phyloP scores from a whole-genome alignment of 2,888 invertebrate genomes.

The Heliconius cydno region DNA sequence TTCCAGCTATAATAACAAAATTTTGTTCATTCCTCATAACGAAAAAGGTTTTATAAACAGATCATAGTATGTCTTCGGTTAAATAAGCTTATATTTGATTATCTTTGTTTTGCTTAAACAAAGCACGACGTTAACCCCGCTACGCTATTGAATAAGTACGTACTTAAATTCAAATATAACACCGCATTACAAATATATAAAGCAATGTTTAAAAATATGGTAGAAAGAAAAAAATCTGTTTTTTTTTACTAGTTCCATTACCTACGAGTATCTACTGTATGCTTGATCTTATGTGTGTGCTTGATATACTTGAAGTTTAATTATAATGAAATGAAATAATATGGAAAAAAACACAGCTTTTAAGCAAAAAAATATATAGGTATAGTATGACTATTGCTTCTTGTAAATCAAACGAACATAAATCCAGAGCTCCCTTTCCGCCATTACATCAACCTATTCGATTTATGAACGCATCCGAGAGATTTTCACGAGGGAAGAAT shows the following conservation, averaged over 20 bases:
- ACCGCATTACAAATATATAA: too few relatives aligned
- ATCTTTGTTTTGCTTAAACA: too few relatives aligned
- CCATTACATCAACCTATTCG: slow-evolving; percentile 81
- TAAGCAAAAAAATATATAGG: neutral
- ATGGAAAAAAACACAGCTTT: neutral
- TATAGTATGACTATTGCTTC: neutral
- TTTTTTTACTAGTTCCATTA: too few relatives aligned
- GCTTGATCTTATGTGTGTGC: neutral
- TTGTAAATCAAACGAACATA: neutral
- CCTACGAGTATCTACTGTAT: neutral
- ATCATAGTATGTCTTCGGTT: neutral
- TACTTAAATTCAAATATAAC: too few relatives aligned
- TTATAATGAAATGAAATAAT: neutral
- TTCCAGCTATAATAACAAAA: neutral
- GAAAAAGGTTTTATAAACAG: neutral
- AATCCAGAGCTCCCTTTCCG: slow-evolving; percentile 66
- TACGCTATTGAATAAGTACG: too few relatives aligned
- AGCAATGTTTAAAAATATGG: too few relatives aligned
- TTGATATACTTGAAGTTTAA: neutral
- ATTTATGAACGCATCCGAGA: slow-evolving; percentile 80
- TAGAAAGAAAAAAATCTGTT: too few relatives aligned
- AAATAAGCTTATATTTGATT: neutral
- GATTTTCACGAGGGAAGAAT: slow-evolving; percentile 73
- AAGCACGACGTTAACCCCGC: too few relatives aligned
- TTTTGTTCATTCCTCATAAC: neutral